A percentile compares a stretch with the other conserved stretches of the same genome.
These are phyloP conservation scores for Tromatobia lineatoria DNA, from an alignment of 2,888 invertebrate species.

Conservation along the genomic window DNA sequence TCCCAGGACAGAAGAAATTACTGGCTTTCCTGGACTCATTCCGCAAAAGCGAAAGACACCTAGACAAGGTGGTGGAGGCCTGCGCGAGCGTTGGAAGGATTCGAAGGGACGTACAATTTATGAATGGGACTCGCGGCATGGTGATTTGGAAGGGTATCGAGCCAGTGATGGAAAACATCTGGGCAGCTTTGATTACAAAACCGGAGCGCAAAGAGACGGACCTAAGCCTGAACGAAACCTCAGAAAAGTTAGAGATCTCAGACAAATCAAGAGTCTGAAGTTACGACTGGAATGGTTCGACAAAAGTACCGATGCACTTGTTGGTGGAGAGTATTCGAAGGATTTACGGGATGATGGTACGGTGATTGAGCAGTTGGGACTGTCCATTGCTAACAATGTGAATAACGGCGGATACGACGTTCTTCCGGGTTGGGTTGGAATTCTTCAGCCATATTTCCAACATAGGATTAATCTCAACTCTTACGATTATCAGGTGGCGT, in stretches of 20 bases:
- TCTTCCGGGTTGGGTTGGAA: not conserved
- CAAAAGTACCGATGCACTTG: not conserved
- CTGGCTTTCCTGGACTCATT: not conserved
- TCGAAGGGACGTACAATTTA: not conserved
- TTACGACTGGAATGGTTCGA: conserved; percentile 4
- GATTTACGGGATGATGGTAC: conserved; percentile 1
- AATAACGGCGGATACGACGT: conserved; percentile 18
- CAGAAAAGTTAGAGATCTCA: not conserved
- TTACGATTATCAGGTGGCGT: not conserved
- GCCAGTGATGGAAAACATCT: conserved; percentile 6
- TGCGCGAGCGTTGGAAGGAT: conserved; percentile 19
- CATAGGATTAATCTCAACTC: not conserved
- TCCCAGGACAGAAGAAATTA: conserved; percentile 16
- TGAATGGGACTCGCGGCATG: conserved; percentile 15
- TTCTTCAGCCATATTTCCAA: conserved; percentile 8
- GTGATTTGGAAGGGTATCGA: conserved; percentile 11
- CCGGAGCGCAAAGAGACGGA: not conserved
- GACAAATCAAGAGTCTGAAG: not conserved
- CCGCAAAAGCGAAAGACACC: not conserved
- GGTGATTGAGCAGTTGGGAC: conserved; percentile 13
- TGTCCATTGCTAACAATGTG: conserved; percentile 3
- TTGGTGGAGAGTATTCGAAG: conserved; percentile 1
- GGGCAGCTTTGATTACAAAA: conserved; percentile 15
- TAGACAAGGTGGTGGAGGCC: not conserved
- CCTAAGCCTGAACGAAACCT: not conserved